These are phyloP conservation scores for Drosophila algonquin DNA, from an alignment of 2,888 invertebrate genomes.

Conservation along the genomic window DNA sequence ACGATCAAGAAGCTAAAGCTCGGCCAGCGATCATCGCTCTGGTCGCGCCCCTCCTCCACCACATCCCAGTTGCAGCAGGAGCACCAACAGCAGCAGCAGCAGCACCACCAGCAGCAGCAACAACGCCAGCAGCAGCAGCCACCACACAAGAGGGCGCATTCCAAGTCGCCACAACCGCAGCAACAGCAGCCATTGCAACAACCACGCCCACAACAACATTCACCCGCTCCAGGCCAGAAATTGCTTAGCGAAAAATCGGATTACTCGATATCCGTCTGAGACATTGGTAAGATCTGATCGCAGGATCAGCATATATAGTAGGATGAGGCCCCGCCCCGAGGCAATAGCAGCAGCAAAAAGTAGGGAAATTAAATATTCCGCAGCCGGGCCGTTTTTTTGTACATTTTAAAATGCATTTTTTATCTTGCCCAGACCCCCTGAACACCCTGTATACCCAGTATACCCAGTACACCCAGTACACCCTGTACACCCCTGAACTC, in stretches of 20 bases:
- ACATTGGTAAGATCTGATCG: slow-evolving; percentile 78
- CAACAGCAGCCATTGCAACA: slow-evolving; percentile 75
- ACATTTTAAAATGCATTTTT: slow-evolving; percentile 64
- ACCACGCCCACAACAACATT: slow-evolving; percentile 81
- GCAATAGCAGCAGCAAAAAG: slow-evolving; percentile 32
- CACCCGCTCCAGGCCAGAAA: slow-evolving; percentile 83
- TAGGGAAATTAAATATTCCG: slow-evolving; percentile 21
- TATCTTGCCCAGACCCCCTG: slow-evolving; percentile 29
- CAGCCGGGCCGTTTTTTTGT: slow-evolving; percentile 71
- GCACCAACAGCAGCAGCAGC: slow-evolving; percentile 68
- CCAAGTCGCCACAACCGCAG: slow-evolving; percentile 76
- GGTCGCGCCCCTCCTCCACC: slow-evolving; percentile 87
- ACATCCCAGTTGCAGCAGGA: slow-evolving; percentile 81
- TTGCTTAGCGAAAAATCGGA: slow-evolving; percentile 88
- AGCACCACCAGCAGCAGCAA: slow-evolving; percentile 85
- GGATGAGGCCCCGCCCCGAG: slow-evolving; percentile 54
- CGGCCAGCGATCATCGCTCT: slow-evolving; percentile 88
- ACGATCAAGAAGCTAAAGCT: slow-evolving; percentile 89
- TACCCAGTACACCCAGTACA: background rate
- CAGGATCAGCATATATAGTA: slow-evolving; percentile 49
- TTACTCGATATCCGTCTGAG: slow-evolving; percentile 90
- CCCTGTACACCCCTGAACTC: background rate
- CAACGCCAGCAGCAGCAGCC: slow-evolving; percentile 58
- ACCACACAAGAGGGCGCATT: slow-evolving; percentile 68
- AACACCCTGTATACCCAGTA: slow-evolving; percentile 32